These are phyloP conservation scores for Leptonema lineaticorne DNA, from an alignment of 1,140 invertebrate species.

Conservation along the genomic window DNA sequence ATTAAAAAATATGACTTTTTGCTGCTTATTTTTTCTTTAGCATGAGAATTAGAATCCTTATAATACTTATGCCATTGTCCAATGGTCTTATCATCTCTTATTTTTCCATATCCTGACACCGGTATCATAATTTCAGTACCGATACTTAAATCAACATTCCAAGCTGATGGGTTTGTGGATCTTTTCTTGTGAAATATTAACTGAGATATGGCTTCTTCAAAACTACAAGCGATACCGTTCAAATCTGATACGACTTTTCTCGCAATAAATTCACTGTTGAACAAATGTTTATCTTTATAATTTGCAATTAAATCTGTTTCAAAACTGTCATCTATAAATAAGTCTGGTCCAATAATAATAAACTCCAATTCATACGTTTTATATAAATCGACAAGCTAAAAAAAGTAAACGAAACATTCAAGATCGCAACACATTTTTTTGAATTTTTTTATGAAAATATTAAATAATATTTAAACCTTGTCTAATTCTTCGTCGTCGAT, in stretches of 20 bases:
- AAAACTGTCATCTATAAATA: slow-evolving; percentile 40
- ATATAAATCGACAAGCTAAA: slow-evolving; percentile 46
- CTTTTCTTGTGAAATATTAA: slow-evolving; percentile 51
- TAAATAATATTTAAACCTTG: slow-evolving; percentile 41
- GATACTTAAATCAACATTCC: slow-evolving; percentile 53
- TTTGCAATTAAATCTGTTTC: slow-evolving; percentile 26
- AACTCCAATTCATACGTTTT: slow-evolving; percentile 50
- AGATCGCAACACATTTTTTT: no score
- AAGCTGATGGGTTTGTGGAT: slow-evolving; percentile 44
- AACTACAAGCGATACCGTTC: slow-evolving; percentile 48
- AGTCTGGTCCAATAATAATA: slow-evolving; percentile 50
- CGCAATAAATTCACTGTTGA: slow-evolving; percentile 41
- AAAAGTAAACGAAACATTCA: no score
- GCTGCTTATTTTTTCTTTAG: slow-evolving; percentile 44
- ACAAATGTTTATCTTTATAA: not conserved
- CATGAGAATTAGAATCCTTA: slow-evolving; percentile 43
- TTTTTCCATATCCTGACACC: slow-evolving; percentile 48
- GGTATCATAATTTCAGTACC: slow-evolving; percentile 53
- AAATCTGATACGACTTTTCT: slow-evolving; percentile 47
- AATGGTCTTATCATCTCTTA: slow-evolving; percentile 48
- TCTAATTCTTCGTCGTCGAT: slow-evolving; percentile 42
- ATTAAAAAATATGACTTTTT: slow-evolving; percentile 45
- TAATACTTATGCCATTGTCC: slow-evolving; percentile 47
- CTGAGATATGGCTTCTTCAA: slow-evolving; percentile 50
- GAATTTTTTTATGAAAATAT: slow-evolving; percentile 5